Evolutionary conservation across 2,113 vertebrate genomes (phyloP), one percentile per base, ranked within the genome.

Genomic region (Sylvietta virens): DNA sequence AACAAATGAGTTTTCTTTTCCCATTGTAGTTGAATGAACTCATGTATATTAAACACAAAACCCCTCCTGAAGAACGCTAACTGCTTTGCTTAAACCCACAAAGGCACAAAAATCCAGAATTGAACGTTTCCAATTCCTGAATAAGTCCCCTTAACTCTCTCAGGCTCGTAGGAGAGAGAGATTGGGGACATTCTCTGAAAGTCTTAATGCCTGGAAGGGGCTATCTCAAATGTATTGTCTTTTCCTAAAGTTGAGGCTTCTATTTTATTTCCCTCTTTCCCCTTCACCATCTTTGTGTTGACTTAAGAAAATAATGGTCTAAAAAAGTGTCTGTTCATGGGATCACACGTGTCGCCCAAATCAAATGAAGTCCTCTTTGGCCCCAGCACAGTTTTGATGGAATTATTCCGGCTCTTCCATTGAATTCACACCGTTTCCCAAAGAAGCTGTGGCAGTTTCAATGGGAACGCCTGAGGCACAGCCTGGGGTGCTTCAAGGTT

Each of bases 21-120:
- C 90, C 70, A 81, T 89, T 95, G 93, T 95, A 86, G 81, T 26
- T 90, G 93, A 91, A 80, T 93, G 93, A 95, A 92, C 94, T 95
- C 80, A 90, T 89, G 91, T 95, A 96, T 96, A 85, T 97, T 95
- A 96, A 95, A 97, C 87, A 90, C 90, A 96, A 91, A 90, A 81
- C 82, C 94, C 61, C 69, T 95, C 81, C 78, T 62, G 92, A 96
- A 93, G 92, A 88, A 93, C 73, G 71, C 64, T 76, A 91, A 67
- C 94, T 76, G 86, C 85, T 88, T 82, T 90, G 86, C 72, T 81
- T 72, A 96, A 92, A 95, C 90, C 81, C 78, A 85, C 94, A 95
- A 84, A 95, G 85, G 58, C 79, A 88, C 57, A 90, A 90, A 95
- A 83, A 83, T 90, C 82, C 92, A 82, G 96, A 89, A 79, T 19